phyloP scores from a whole-genome alignment of 2,888 invertebrate genomes.

The Ptychoptera contaminata region DNA sequence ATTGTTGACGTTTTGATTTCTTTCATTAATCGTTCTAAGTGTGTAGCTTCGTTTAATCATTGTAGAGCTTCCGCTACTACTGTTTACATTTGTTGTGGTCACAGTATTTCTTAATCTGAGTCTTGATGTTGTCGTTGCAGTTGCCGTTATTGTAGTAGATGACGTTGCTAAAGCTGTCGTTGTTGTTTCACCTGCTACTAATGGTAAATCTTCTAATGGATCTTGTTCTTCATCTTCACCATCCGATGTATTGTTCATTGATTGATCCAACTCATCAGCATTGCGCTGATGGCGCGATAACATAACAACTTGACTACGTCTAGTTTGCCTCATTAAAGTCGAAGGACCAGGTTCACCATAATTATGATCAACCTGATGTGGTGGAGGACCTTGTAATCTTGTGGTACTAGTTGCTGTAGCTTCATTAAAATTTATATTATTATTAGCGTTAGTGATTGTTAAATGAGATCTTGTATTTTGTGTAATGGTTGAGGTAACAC shows the following conservation, averaged over 20 bases:
- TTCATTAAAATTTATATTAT: not conserved
- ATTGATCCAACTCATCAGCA: constrained; percentile 24
- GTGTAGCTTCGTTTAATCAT: constrained; percentile 5
- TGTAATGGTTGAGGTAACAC: not conserved
- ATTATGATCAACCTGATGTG: constrained; percentile 23
- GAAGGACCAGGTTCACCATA: constrained; percentile 26
- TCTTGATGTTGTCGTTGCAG: constrained; percentile 11
- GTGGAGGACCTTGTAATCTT: not conserved
- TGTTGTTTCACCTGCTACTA: constrained; percentile 1
- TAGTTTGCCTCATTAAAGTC: constrained; percentile 17
- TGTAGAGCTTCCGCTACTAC: constrained; percentile 7
- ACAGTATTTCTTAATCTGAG: constrained; percentile 18
- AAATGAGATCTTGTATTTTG: not conserved
- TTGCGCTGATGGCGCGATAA: constrained; percentile 29
- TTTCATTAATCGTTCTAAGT: too few species aligned
- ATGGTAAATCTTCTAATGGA: not conserved
- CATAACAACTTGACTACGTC: constrained; percentile 15
- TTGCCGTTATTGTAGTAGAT: not conserved
- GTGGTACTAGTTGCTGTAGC: not conserved
- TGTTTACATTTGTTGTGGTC: constrained; percentile 7
- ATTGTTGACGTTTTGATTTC: constrained; percentile 1
- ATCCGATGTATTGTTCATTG: not conserved
- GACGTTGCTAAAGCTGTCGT: not conserved
- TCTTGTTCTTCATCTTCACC: constrained; percentile 1
- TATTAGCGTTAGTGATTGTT: not conserved